A percentile compares a stretch with the other conserved stretches of the same genome.
Conservation (phyloP, 37 sponge, comb jelly and placozoan species). For the Agelas oroides region DNA sequence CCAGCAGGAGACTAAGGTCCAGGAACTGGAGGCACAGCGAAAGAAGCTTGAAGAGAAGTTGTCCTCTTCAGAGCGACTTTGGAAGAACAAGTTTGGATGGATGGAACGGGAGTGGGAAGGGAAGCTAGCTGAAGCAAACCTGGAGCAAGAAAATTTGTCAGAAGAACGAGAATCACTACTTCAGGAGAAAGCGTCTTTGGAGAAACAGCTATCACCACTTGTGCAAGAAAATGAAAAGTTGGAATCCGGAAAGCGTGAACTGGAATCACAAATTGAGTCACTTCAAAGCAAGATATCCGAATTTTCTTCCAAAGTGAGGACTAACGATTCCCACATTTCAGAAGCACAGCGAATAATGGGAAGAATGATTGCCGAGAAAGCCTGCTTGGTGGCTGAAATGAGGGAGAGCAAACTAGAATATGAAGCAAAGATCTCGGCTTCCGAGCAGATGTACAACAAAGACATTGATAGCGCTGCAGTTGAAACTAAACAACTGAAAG, state of each 20-base stretch:
- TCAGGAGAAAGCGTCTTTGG: slow-evolving; percentile 11
- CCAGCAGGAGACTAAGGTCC: slow-evolving; percentile 9
- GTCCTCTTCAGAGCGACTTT: neutral
- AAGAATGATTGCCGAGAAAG: slow-evolving; percentile 18
- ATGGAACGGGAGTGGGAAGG: slow-evolving; percentile 41
- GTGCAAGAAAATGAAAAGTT: slow-evolving; percentile 1
- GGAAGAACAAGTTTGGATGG: slow-evolving; percentile 19
- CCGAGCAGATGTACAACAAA: neutral
- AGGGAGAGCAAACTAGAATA: neutral
- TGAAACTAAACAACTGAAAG: neutral
- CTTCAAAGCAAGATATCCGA: slow-evolving; percentile 1
- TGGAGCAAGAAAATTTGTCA: neutral
- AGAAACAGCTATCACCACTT: neutral
- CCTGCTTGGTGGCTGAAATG: neutral
- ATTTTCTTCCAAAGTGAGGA: neutral
- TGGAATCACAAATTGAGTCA: slow-evolving; percentile 1
- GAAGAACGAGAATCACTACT: slow-evolving; percentile 17
- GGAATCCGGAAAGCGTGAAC: neutral
- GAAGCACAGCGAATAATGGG: slow-evolving; percentile 11
- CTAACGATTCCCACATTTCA: slow-evolving; percentile 17
- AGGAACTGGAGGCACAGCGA: neutral
- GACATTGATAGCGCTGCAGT: neutral
- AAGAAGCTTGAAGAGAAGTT: slow-evolving; percentile 14
- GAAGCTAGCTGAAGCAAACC: slow-evolving; percentile 1
- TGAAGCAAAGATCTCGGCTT: neutral